Evolutionary conservation across 1,140 invertebrate species (phyloP).

Genomic region (Apis dorsata): DNA sequence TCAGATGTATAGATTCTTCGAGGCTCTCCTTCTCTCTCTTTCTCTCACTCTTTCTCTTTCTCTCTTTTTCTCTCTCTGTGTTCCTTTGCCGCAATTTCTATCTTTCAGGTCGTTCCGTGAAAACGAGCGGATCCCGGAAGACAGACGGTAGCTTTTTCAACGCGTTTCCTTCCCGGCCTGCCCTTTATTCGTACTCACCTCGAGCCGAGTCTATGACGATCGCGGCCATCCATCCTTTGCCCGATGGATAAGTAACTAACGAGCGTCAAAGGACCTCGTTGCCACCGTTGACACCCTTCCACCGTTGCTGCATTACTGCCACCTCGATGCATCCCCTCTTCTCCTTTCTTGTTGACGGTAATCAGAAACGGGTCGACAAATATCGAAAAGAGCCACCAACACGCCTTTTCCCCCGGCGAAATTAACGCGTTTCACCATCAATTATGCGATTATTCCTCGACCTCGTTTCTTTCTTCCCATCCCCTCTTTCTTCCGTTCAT

Average conservation of each 20-base stretch:
- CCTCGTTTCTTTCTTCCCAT: neutral
- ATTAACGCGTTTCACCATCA: neutral
- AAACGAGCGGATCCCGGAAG: constrained; percentile 52
- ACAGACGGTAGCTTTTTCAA: constrained; percentile 35
- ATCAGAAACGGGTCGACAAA: neutral
- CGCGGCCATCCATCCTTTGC: constrained; percentile 1
- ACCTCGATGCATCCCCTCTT: neutral
- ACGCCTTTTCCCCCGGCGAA: neutral
- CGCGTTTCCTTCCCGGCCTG: neutral
- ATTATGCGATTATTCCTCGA: too few species aligned
- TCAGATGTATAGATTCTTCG: neutral
- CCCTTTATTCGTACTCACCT: constrained; percentile 29
- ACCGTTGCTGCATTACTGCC: neutral
- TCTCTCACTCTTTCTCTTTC: too few species aligned
- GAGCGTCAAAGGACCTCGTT: constrained; percentile 48
- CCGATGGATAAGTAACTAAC: constrained; percentile 53
- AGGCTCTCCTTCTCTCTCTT: neutral
- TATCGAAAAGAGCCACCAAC: neutral
- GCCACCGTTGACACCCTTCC: constrained; percentile 31
- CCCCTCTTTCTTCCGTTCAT: too few species aligned
- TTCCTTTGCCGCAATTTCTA: constrained; percentile 46
- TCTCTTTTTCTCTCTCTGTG: too few species aligned
- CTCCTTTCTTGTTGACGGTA: neutral
- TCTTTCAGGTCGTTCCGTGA: constrained; percentile 48
- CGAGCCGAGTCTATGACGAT: neutral